Conservation (phyloP, 2,113 vertebrate genomes). For the Eulacestoma nigropectus region DNA sequence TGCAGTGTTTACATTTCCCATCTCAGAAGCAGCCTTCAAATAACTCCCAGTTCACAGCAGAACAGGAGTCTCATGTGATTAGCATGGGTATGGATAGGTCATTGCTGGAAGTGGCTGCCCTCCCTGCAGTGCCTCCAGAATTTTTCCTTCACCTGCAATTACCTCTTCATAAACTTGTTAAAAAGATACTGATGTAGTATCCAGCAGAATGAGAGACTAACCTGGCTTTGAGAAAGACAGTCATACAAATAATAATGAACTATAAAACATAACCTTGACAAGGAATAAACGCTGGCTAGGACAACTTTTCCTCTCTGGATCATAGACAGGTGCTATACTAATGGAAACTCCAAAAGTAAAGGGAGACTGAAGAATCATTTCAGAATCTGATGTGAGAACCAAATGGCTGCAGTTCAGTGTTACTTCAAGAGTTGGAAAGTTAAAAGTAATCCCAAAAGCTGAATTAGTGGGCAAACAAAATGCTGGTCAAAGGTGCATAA, state of each 20-base stretch:
- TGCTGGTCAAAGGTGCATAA: not conserved
- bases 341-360: conserved; percentile 11
- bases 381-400: conserved; percentile 20
- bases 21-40: not conserved
- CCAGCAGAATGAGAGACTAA: not conserved
- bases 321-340: not conserved
- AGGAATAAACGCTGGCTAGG: not conserved
- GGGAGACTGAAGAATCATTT: conserved; percentile 7
- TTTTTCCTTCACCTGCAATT: not conserved
- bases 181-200: not conserved
- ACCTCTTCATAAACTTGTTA: not conserved
- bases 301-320: not conserved
- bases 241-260: not conserved
- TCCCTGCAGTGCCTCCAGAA: not conserved
- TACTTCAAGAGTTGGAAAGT: not conserved
- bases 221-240: not conserved
- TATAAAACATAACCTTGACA: not conserved
- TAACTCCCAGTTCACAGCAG: not conserved
- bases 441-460: conserved; percentile 4
- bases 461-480: conserved; percentile 24
- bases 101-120: not conserved
- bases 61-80: rapidly evolving
- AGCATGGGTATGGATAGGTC: not conserved
- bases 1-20: not conserved
- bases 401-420: conserved; percentile 13